phyloP scores from a whole-genome alignment of 2,888 invertebrate species.

The Tribolium freemani region DNA sequence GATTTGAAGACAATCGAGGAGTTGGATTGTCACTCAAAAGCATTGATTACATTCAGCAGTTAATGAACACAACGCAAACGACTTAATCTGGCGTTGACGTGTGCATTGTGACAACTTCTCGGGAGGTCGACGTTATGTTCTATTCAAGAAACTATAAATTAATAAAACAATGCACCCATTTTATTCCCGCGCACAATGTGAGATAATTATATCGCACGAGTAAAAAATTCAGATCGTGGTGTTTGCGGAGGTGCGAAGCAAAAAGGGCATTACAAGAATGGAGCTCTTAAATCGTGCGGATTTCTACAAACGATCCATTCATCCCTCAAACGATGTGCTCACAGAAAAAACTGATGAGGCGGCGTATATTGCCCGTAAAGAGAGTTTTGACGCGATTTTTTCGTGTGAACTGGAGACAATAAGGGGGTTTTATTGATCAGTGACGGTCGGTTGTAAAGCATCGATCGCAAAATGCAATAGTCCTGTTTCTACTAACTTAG shows the following conservation, averaged over 20 bases:
- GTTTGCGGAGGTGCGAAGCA: not conserved
- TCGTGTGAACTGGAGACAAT: slow-evolving; percentile 9
- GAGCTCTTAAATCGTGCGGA: slow-evolving; percentile 50
- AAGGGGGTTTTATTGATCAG: slow-evolving; percentile 26
- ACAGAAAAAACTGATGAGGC: slow-evolving; percentile 48
- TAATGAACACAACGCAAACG: slow-evolving; percentile 43
- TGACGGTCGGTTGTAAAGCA: not conserved
- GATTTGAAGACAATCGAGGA: slow-evolving; percentile 43
- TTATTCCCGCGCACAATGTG: not conserved
- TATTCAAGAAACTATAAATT: slow-evolving; percentile 30
- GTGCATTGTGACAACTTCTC: slow-evolving; percentile 39
- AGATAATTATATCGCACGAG: not conserved
- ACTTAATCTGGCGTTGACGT: slow-evolving; percentile 45
- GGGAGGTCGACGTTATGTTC: slow-evolving; percentile 27
- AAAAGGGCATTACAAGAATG: slow-evolving; percentile 49
- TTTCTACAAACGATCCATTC: slow-evolving; percentile 53
- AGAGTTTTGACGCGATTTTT: not conserved
- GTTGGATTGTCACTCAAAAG: slow-evolving; percentile 42
- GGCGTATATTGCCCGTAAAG: slow-evolving; percentile 28
- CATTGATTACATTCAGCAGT: slow-evolving; percentile 43
- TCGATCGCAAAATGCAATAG: slow-evolving; percentile 20
- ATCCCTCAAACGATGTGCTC: slow-evolving; percentile 50
- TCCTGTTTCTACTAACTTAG: slow-evolving; percentile 29
- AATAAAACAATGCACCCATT: slow-evolving; percentile 23
- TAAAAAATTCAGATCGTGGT: not conserved